A percentile compares a stretch with the other conserved stretches of the same genome.
phyloP scores from a whole-genome alignment of 1,140 invertebrate genomes.

The Eulimnadia texana region DNA sequence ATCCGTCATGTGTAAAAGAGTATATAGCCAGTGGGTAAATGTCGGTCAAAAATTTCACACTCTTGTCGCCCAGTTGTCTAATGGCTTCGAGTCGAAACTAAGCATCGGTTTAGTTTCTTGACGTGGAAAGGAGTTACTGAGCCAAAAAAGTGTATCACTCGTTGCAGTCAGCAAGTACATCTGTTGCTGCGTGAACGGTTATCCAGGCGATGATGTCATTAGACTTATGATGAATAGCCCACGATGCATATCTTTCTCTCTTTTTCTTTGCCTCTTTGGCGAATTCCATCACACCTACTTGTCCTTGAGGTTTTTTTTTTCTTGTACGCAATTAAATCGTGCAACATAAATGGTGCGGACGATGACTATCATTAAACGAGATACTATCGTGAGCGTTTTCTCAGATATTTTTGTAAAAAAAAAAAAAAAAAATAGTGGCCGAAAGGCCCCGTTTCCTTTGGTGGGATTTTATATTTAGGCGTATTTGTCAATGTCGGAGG shows the following conservation, averaged over 20 bases:
- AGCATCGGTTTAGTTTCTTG: too few species aligned
- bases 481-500: too few species aligned
- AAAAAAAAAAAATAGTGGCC: too few species aligned
- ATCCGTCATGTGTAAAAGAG: not conserved
- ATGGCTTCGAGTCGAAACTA: not conserved
- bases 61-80: not conserved
- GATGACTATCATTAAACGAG: not conserved
- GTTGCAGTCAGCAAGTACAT: too few species aligned
- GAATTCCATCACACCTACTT: not conserved
- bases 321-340: not conserved
- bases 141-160: too few species aligned
- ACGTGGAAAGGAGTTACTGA: too few species aligned
- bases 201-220: not conserved
- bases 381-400: too few species aligned
- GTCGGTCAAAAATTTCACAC: not conserved
- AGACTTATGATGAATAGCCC: not conserved
- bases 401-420: too few species aligned
- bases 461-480: too few species aligned
- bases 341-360: not conserved
- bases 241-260: not conserved
- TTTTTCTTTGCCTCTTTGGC: not conserved
- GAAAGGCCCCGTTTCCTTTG: too few species aligned
- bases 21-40: not conserved
- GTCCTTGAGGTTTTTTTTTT: not conserved
- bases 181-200: too few species aligned